Conservation (phyloP, 2,888 invertebrate species). For the Hypselothyrea guttata region DNA sequence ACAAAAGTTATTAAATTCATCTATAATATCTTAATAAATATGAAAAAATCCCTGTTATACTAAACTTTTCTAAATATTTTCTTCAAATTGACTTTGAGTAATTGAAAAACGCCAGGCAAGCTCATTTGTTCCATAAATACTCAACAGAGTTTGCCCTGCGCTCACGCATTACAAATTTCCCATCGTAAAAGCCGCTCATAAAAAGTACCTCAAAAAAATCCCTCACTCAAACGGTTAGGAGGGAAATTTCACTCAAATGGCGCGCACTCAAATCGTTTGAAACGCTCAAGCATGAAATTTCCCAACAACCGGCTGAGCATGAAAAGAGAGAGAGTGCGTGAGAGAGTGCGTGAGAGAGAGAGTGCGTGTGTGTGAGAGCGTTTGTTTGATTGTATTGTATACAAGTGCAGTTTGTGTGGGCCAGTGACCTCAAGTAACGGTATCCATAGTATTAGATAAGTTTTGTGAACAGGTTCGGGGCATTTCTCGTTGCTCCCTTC, state of each 20-base stretch:
- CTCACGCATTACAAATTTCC: slow-evolving; percentile 26
- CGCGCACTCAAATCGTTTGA: slow-evolving; percentile 50
- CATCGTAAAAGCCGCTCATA: slow-evolving; percentile 1
- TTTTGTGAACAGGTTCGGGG: slow-evolving; percentile 38
- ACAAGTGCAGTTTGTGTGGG: slow-evolving; percentile 67
- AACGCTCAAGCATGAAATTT: slow-evolving; percentile 46
- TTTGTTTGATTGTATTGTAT: slow-evolving; percentile 35
- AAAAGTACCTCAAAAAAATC: not conserved
- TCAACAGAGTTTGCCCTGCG: slow-evolving; percentile 4
- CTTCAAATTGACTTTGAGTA: not conserved
- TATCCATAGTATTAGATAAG: slow-evolving; percentile 78
- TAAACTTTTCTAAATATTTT: too few species aligned
- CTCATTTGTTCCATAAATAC: not conserved
- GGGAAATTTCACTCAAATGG: slow-evolving; percentile 33
- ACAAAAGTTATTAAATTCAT: too few species aligned
- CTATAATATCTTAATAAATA: too few species aligned
- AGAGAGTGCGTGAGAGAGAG: not conserved
- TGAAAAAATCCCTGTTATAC: too few species aligned
- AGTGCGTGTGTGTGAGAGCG: slow-evolving; percentile 12
- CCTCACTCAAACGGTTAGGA: slow-evolving; percentile 6
- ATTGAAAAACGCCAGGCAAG: too few species aligned
- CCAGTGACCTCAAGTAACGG: slow-evolving; percentile 77
- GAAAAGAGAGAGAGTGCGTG: slow-evolving; percentile 15
- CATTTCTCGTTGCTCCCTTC: slow-evolving; percentile 26
- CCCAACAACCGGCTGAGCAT: slow-evolving; percentile 56